A percentile compares a stretch with the other conserved stretches of the same genome.
phyloP scores from a whole-genome alignment of 1,140 invertebrate species.

The Globodera rostochiensis region DNA sequence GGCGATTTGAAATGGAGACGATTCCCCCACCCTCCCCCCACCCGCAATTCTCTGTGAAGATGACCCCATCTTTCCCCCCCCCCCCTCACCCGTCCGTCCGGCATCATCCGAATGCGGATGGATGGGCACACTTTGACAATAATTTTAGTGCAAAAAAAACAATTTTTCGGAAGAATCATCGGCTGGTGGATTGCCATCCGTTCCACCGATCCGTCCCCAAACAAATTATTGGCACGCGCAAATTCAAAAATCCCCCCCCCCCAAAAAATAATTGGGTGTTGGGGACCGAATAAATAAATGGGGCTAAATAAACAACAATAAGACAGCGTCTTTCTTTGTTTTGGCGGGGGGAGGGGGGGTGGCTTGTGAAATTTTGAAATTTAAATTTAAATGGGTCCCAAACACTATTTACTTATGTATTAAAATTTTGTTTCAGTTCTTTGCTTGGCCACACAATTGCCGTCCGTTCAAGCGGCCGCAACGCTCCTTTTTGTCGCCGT shows the following conservation, averaged over 20 bases:
- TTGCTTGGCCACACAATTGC: constrained; percentile 18
- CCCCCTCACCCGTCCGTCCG: background rate
- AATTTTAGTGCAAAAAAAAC: background rate
- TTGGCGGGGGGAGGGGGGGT: background rate
- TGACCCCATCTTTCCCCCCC: background rate
- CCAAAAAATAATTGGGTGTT: too few relatives aligned
- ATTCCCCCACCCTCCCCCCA: background rate
- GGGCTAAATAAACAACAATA: constrained; percentile 5
- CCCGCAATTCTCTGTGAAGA: background rate
- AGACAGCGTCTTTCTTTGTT: background rate
- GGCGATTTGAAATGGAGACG: constrained; percentile 14
- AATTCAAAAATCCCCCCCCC: background rate
- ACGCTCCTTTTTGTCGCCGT: constrained; percentile 21
- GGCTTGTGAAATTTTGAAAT: background rate
- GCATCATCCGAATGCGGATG: background rate
- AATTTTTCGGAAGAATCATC: background rate
- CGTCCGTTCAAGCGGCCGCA: constrained; percentile 26
- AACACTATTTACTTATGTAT: too few relatives aligned
- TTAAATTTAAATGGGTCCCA: background rate
- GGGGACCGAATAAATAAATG: too few relatives aligned
- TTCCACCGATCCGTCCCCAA: background rate
- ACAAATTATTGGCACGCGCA: background rate
- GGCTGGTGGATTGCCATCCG: too few relatives aligned
- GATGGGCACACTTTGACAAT: background rate
- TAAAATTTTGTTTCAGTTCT: constrained; percentile 4